Evolutionary conservation across 2,888 invertebrate species (phyloP), one percentile per base, ranked within the genome.

Genomic region (Archaeoteleia sp.): DNA sequence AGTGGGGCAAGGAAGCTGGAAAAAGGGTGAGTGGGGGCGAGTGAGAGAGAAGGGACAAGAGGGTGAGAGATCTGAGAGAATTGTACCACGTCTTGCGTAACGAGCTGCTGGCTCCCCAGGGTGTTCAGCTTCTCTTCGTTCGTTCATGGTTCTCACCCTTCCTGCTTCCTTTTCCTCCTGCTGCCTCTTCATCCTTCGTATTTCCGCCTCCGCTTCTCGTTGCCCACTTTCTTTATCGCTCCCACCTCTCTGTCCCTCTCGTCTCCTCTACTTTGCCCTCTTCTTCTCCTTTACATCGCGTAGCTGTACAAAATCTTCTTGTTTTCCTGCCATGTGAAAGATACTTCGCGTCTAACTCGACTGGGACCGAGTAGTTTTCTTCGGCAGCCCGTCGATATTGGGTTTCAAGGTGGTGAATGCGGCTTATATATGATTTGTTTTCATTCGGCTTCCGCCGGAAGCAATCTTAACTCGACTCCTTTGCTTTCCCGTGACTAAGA

Each of bases 71-170:
- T 60, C 67, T 60, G 71, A 70, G 71, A 74, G 76, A 78, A 77
- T 75, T 74, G 78, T 74, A 77, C 76, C 78, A 80, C 79, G 81
- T 82, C 78, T 82, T 76, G 74, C 80, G 79, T 83, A 84, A 84
- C 84, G 84, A 84, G 84, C 83, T 84, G 82, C 81, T 75, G 78
- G 76, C 75, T 83, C 83, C 82, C 83, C 69, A 77, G 82, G 78
- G 84, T 82, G 77, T 82, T 81, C 79, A 77, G 79, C 73, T 74
- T 58, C 72, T 74, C 70, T 62, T 67, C 71, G 66, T 71, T 70
- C 67, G 58, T 62, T 58, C 60, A 32, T 32, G 9, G 14, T 35
- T 35, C 20, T 17, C 15, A 23, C 29, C 25, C 53, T 13, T 13
- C 15, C 9, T 35, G 14, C 45, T 15, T 27, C 23, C 23, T 35